These are phyloP conservation scores for Pseudoatta argentina DNA, from an alignment of 1,140 invertebrate species.

Conservation along the genomic window DNA sequence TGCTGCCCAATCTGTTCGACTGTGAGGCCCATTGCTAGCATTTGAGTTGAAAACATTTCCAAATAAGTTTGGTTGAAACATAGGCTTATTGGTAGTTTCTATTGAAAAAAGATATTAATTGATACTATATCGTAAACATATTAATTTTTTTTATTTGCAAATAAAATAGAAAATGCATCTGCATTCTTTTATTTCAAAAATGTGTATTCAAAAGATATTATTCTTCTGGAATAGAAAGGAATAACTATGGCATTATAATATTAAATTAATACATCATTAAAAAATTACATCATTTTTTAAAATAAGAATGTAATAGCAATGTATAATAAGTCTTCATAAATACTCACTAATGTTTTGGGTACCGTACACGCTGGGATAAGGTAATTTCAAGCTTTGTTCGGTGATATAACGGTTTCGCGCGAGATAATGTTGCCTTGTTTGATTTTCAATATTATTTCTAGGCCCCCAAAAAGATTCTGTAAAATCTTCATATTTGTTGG, in stretches of 20 bases:
- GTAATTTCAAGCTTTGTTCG: constrained; percentile 85
- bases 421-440: constrained; percentile 88
- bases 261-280: constrained; percentile 35
- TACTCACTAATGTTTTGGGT: constrained; percentile 79
- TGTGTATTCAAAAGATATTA: neutral
- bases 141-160: neutral
- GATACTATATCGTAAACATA: neutral
- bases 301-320: constrained; percentile 54
- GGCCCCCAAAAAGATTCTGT: constrained; percentile 79
- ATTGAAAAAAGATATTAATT: constrained; percentile 49
- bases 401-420: constrained; percentile 88
- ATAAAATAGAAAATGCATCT: neutral
- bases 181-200: constrained; percentile 8
- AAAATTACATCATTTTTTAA: constrained; percentile 34
- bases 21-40: constrained; percentile 85
- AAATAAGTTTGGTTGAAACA: constrained; percentile 80
- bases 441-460: constrained; percentile 81
- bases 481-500: constrained; percentile 77
- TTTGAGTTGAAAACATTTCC: constrained; percentile 82
- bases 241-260: neutral
- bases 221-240: neutral
- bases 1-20: constrained; percentile 89
- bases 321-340: neutral
- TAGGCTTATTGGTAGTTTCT: constrained; percentile 80
- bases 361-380: constrained; percentile 82